Conservation (phyloP, 2,113 vertebrate genomes). For the Aegotheles bennettii region DNA sequence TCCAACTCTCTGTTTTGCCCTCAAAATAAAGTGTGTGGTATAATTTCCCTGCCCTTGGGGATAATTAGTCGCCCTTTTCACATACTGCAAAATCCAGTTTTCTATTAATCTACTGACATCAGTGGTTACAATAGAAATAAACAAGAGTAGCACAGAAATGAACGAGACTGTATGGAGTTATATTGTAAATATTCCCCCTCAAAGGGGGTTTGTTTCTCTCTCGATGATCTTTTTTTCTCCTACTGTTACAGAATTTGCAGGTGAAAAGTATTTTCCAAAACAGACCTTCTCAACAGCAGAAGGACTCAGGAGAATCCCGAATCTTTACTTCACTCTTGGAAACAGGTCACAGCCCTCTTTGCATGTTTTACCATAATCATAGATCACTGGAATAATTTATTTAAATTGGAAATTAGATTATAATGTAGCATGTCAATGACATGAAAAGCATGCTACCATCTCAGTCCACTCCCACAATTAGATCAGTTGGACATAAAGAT, state of each 20-base stretch:
- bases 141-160: background rate
- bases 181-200: background rate
- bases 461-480: background rate
- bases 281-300: background rate
- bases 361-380: background rate
- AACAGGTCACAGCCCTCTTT: background rate
- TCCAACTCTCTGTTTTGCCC: background rate
- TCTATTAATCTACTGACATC: background rate
- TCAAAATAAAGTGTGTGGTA: background rate
- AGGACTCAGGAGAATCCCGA: background rate
- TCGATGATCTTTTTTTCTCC: background rate
- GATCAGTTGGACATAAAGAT: background rate
- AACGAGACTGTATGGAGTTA: background rate
- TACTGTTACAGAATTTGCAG: background rate
- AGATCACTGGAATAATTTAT: background rate
- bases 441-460: background rate
- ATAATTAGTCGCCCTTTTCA: background rate
- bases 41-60: background rate
- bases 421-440: background rate
- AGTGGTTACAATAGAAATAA: conserved; percentile 6
- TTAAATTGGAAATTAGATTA: background rate
- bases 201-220: background rate
- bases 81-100: background rate
- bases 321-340: background rate
- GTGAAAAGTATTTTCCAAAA: background rate